phyloP scores from a whole-genome alignment of 2,113 vertebrate genomes.

The Mobula birostris region DNA sequence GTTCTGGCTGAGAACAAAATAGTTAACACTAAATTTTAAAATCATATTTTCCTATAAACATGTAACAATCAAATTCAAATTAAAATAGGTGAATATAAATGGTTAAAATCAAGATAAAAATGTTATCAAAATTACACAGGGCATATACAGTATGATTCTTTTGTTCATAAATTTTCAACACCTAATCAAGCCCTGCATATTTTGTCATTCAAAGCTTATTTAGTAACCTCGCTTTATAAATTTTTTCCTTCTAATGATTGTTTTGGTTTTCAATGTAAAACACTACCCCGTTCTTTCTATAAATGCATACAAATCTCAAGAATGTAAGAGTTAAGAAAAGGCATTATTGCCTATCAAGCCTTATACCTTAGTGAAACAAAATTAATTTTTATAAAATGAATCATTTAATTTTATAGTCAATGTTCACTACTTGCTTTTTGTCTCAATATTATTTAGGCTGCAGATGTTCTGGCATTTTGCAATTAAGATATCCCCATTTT shows the following conservation, averaged over 20 bases:
- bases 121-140: not conserved
- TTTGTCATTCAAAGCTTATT: not conserved
- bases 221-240: not conserved
- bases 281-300: not conserved
- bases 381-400: not conserved
- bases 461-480: not conserved
- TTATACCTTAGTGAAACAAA: not conserved
- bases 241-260: not conserved
- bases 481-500: not conserved
- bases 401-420: not conserved
- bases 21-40: not conserved
- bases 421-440: not conserved
- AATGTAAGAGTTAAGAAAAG: not conserved
- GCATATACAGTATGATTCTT: not conserved
- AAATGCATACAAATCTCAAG: not conserved
- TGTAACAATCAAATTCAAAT: not conserved
- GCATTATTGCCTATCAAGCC: not conserved
- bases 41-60: not conserved
- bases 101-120: not conserved
- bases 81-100: not conserved
- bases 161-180: not conserved
- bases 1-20: conserved; percentile 65
- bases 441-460: not conserved
- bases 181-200: not conserved
- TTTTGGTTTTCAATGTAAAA: not conserved